phyloP scores from a whole-genome alignment of 2,888 invertebrate species.

The Sicus ferrugineus region DNA sequence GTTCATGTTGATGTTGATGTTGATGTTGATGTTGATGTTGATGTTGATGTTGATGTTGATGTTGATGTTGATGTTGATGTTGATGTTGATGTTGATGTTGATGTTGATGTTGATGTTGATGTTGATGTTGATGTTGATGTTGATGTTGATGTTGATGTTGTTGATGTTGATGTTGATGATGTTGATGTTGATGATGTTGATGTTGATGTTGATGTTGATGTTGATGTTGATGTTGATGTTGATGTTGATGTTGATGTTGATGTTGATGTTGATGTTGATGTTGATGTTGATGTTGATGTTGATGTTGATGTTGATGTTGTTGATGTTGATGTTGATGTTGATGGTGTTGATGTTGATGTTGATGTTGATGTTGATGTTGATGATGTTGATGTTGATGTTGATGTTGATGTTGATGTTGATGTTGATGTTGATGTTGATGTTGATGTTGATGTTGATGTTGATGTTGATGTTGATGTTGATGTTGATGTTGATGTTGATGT shows the following conservation, averaged over 20 bases:
- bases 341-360: no score
- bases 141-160: not conserved
- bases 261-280: not conserved
- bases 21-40: not conserved
- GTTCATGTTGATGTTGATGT: not conserved
- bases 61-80: not conserved
- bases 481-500: not conserved
- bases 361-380: not conserved
- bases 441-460: not conserved
- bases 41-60: not conserved
- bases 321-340: not conserved
- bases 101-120: not conserved
- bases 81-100: not conserved
- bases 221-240: slow-evolving; percentile 1
- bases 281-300: not conserved
- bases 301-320: not conserved
- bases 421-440: not conserved
- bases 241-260: not conserved
- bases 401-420: not conserved
- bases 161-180: not conserved
- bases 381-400: no score
- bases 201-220: slow-evolving; percentile 22
- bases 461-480: not conserved
- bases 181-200: not conserved
- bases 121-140: not conserved